phyloP scores from a whole-genome alignment of 2,797 vertebrate genomes.

The Anomalospiza imberbis region DNA sequence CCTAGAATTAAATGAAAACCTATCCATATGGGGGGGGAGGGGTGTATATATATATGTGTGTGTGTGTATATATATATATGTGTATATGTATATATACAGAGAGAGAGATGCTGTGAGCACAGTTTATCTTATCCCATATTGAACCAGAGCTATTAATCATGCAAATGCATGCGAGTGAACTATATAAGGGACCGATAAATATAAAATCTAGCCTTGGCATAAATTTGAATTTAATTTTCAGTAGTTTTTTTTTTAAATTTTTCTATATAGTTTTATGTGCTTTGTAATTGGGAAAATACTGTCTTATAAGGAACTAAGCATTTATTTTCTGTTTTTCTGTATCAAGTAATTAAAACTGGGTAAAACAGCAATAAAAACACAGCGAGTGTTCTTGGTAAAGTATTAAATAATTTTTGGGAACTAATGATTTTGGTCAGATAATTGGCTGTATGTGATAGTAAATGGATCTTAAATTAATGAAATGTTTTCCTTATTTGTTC shows the following conservation, averaged over 20 bases:
- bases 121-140: not conserved
- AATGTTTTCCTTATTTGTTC: not conserved
- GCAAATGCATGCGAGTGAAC: not conserved
- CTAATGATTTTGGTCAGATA: not conserved
- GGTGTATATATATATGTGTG: no score
- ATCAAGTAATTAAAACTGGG: not conserved
- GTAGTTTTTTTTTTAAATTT: not conserved
- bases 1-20: not conserved
- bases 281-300: not conserved
- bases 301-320: not conserved
- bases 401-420: not conserved
- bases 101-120: not conserved
- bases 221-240: not conserved
- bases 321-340: not conserved
- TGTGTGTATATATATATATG: rapidly evolving
- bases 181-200: not conserved
- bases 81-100: not conserved
- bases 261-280: not conserved
- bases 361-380: not conserved
- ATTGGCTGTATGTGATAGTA: not conserved
- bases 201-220: not conserved
- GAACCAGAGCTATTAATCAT: not conserved
- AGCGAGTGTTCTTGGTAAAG: not conserved
- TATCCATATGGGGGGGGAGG: not conserved
- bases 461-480: not conserved